Evolutionary conservation across 92 coral and sea anemone genomes (phyloP).

Genomic region (Porites cylindrica): DNA sequence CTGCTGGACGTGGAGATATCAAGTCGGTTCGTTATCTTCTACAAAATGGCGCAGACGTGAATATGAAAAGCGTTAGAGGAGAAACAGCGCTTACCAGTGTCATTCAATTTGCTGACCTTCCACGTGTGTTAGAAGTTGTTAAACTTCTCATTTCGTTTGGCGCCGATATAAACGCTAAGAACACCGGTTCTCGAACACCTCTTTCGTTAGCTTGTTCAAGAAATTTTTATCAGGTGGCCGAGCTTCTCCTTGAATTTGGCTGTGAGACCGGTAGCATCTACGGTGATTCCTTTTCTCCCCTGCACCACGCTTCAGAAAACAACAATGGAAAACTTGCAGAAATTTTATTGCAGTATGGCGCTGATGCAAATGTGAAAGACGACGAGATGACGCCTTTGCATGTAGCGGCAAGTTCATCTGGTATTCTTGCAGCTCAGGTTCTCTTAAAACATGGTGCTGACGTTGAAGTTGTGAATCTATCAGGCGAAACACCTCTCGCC

Average conservation of each 20-base stretch:
- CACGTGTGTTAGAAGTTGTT: not conserved
- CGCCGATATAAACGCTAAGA: conserved; percentile 22
- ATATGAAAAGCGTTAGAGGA: not conserved
- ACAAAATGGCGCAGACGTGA: conserved; percentile 33
- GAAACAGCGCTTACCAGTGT: not conserved
- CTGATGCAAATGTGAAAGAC: conserved; percentile 6
- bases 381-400: conserved; percentile 2
- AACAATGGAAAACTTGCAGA: conserved; percentile 21
- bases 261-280: not conserved
- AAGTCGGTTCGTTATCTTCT: conserved; percentile 14
- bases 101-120: not conserved
- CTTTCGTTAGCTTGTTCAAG: not conserved
- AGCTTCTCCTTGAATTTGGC: conserved; percentile 23
- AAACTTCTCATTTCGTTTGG: conserved; percentile 23
- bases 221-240: not conserved
- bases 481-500: conserved; percentile 4
- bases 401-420: not conserved
- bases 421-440: not conserved
- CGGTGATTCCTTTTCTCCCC: not conserved
- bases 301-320: conserved; percentile 19
- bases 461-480: not conserved
- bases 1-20: conserved; percentile 9
- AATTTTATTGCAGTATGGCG: conserved; percentile 15
- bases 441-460: conserved; percentile 19
- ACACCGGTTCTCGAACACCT: not conserved